These are phyloP conservation scores for Chrysemys picta DNA, from an alignment of 2,113 vertebrate species.

Conservation along the genomic window DNA sequence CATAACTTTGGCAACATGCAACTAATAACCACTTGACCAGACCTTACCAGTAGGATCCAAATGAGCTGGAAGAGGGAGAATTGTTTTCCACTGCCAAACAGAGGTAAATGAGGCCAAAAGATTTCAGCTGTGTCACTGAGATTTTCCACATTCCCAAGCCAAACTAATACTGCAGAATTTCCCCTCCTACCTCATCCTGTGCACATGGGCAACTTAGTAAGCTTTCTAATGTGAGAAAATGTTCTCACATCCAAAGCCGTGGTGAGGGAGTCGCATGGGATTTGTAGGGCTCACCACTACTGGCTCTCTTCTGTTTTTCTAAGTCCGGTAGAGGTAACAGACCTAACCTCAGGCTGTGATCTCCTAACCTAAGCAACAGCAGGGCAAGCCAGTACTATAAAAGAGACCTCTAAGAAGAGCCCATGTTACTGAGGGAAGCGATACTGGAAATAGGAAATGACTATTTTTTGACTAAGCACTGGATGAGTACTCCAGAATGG, in stretches of 20 bases:
- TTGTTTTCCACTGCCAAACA: constrained; percentile 2
- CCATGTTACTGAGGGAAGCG: not conserved
- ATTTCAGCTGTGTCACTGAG: not conserved
- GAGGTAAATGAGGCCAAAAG: constrained; percentile 44
- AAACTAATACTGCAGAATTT: constrained; percentile 42
- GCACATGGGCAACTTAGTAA: not conserved
- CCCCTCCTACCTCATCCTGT: constrained; percentile 33
- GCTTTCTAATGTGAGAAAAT: constrained; percentile 55
- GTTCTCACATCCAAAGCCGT: constrained; percentile 61
- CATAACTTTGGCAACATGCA: not conserved
- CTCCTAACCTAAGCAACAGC: not conserved
- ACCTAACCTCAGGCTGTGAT: constrained; percentile 10
- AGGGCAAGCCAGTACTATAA: not conserved
- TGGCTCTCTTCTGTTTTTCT: not conserved
- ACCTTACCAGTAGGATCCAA: not conserved
- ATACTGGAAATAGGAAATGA: not conserved
- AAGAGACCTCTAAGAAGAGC: not conserved
- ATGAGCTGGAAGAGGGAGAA: not conserved
- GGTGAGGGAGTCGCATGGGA: constrained; percentile 50
- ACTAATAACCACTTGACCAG: not conserved
- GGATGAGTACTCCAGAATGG: not conserved
- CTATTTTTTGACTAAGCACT: not conserved
- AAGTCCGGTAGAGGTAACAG: constrained; percentile 36
- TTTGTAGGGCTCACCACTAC: constrained; percentile 53
- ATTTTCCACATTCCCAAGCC: constrained; percentile 54